Evolutionary conservation across 1,140 invertebrate genomes (phyloP).

Genomic region (Macrosteles quadrilineatus): DNA sequence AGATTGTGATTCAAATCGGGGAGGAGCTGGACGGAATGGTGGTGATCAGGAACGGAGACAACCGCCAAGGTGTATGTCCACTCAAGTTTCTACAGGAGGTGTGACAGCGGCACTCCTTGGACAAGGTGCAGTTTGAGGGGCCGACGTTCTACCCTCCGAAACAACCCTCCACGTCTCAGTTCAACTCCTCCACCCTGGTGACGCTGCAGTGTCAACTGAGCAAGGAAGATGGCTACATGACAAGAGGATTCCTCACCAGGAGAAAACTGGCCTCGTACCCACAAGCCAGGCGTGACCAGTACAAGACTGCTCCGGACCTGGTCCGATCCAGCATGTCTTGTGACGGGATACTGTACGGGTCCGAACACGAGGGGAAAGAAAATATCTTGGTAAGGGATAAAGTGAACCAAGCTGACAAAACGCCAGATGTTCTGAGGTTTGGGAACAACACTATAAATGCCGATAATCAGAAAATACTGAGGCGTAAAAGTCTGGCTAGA

Average conservation of each 20-base stretch:
- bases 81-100: conserved; percentile 82
- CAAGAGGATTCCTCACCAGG: background rate
- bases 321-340: conserved; percentile 5
- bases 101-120: conserved; percentile 58
- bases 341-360: background rate
- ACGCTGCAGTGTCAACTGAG: background rate
- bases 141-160: conserved; percentile 6
- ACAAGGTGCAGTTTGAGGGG: conserved; percentile 18
- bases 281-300: background rate
- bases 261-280: background rate
- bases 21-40: conserved; percentile 91
- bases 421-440: background rate
- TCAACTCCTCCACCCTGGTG: background rate
- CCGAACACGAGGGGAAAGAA: background rate
- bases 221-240: background rate
- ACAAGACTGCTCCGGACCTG: conserved; percentile 12
- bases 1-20: conserved; percentile 72
- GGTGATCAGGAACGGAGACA: conserved; percentile 85
- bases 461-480: background rate
- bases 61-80: conserved; percentile 81
- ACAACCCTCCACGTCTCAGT: conserved; percentile 14
- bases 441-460: background rate
- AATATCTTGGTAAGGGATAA: too few species aligned
- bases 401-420: background rate
- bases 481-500: background rate